Percentiles rank a stretch among this genome's conserved stretches.
These are phyloP conservation scores for Hemibagrus guttatus DNA, from an alignment of 2,797 vertebrate genomes.

Conservation along the genomic window DNA sequence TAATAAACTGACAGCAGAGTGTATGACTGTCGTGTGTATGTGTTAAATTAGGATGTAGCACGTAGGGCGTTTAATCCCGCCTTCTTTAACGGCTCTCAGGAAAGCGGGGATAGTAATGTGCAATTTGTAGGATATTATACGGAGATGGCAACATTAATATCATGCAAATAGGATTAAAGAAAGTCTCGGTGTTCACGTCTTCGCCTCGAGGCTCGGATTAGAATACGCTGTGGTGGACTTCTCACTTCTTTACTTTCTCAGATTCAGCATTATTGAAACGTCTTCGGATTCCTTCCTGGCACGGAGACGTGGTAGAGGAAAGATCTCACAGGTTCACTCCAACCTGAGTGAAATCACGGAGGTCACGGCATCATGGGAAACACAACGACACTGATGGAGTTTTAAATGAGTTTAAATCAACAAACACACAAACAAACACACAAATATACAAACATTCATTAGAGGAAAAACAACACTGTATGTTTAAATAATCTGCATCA, in stretches of 20 bases:
- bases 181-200: background rate
- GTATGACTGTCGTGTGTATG: background rate
- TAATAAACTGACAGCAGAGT: constrained; percentile 19
- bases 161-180: constrained; percentile 11
- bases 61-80: background rate
- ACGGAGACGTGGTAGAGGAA: background rate
- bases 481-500: no score
- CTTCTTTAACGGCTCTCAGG: background rate
- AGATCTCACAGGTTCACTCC: background rate
- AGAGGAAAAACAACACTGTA: no score
- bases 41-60: constrained; percentile 1
- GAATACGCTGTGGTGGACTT: background rate
- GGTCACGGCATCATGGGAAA: background rate
- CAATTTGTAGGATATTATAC: constrained; percentile 20
- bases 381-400: background rate
- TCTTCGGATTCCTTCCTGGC: background rate
- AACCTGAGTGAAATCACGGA: background rate
- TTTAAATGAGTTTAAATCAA: background rate
- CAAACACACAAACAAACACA: no score
- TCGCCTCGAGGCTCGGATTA: constrained; percentile 1
- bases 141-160: background rate
- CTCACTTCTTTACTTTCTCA: background rate
- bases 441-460: no score
- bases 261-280: background rate
- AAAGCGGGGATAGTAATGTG: constrained; percentile 13